Base-by-base conservation (phyloP, 92 coral and sea anemone species). In the Epizoanthus fatuus region DNA sequence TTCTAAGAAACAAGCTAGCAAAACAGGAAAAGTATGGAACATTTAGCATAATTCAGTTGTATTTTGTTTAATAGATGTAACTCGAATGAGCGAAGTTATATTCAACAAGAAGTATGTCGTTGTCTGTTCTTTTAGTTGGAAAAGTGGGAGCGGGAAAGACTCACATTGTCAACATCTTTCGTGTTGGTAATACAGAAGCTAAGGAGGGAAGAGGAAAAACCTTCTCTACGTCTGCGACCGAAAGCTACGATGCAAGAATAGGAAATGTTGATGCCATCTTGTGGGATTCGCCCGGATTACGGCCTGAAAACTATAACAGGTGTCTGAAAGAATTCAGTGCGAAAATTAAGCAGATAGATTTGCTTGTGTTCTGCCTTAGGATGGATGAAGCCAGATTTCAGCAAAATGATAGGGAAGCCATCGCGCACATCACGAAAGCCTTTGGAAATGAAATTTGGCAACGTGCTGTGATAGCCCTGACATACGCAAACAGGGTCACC, bases 271-370 rank as follows among this genome's bases (percentile, higher is more conserved):
- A 65, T 15, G 44, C 71, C 44, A 65, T 65, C 3, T 65, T 65
- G 71, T 65, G 71, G 71, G 71, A 65, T 40, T 65, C 71, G 4
- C 71, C 71, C 0, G 71, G 71, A 29, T 37, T 25, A 65, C 71
- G 44, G 32, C 71, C 71, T 2, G 71, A 65, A 7, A 65, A 65
- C 17, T 65, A 65, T 65, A 5, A 32, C 71, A 65, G 5, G 6
- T 65, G 47, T 29, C 45, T 65, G 16, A 17, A 7, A 13, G 71
- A 65, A 35, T 25, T 65, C 5, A 65, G 71, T 15, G n/a, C 14
- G 2, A 65, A 29, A 29, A 16, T 65, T 22, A 11, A 15, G 15
- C 42, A 65, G 1, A 37, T 65, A 9, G 16, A 65, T 13, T 35
- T 65, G 71, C 12, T 65, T 29, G 40, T 65, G 25, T 65, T 13